Conservation (phyloP, 2,113 vertebrate genomes). For the Vicugna pacos region DNA sequence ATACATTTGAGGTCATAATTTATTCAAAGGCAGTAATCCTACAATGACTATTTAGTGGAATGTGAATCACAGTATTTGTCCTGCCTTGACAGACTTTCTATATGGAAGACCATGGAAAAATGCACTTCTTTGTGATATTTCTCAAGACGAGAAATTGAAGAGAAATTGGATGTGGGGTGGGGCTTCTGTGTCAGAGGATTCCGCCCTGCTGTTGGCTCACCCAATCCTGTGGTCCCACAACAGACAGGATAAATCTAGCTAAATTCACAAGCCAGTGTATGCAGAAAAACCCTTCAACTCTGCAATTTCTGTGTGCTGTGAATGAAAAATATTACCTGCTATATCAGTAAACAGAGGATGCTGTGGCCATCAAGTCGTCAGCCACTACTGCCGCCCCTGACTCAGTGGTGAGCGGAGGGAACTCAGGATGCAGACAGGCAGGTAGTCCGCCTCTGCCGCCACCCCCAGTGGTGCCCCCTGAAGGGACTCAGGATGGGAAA, state of each 20-base stretch:
- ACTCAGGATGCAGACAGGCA: no score
- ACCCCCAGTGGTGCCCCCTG: no score
- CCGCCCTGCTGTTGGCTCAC: background rate
- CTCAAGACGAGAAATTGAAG: background rate
- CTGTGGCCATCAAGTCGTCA: no score
- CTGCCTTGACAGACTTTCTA: background rate
- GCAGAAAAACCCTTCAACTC: background rate
- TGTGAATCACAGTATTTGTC: background rate
- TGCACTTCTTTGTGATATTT: background rate
- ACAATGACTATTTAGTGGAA: slow-evolving; percentile 40
- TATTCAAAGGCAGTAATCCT: slow-evolving; percentile 53
- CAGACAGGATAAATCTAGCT: background rate
- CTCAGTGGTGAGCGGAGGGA: no score
- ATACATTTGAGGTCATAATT: slow-evolving; percentile 4
- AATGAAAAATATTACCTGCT: no score
- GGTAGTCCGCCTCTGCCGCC: no score
- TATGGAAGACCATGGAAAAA: background rate
- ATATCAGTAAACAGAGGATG: no score
- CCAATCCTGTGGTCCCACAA: background rate
- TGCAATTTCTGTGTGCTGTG: background rate
- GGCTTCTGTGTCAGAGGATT: background rate
- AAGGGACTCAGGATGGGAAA: no score
- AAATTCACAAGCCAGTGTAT: background rate
- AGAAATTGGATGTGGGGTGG: background rate
- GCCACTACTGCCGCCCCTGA: no score